phyloP scores from a whole-genome alignment of 64 coral and sea anemone genomes.

The Actinia equina region DNA sequence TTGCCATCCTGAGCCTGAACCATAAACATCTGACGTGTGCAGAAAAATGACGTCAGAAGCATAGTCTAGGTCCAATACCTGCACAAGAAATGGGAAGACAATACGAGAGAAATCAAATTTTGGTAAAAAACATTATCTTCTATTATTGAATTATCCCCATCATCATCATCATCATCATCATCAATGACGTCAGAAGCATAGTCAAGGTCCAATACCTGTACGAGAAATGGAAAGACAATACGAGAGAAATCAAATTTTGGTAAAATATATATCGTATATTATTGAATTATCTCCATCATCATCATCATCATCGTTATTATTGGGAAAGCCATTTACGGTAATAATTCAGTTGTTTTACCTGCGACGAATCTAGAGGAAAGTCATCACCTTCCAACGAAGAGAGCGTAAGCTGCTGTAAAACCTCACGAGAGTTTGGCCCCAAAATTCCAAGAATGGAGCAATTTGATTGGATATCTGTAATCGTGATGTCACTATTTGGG shows the following conservation, averaged over 20 bases:
- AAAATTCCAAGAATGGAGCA: conserved; percentile 48
- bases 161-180: no score
- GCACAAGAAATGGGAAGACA: neutral
- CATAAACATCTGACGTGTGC: neutral
- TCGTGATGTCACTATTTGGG: conserved; percentile 30
- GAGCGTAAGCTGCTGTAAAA: conserved; percentile 44
- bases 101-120: no score
- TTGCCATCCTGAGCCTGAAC: neutral
- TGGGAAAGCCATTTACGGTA: no score
- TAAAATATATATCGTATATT: no score
- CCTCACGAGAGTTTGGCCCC: conserved; percentile 47
- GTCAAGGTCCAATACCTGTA: neutral
- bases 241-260: no score
- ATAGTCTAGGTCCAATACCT: conserved; percentile 5
- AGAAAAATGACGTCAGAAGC: neutral
- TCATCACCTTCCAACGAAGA: conserved; percentile 17
- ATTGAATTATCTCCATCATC: no score
- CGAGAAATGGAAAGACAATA: no score
- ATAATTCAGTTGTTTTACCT: conserved; percentile 14
- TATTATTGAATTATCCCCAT: no score
- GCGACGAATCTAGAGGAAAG: conserved; percentile 26
- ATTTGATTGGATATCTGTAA: conserved; percentile 46
- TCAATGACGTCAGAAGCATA: conserved; percentile 6
- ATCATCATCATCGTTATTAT: no score
- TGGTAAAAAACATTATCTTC: no score